These are phyloP conservation scores for Naso thynnoides DNA, from an alignment of 2,797 vertebrate genomes.

Conservation along the genomic window DNA sequence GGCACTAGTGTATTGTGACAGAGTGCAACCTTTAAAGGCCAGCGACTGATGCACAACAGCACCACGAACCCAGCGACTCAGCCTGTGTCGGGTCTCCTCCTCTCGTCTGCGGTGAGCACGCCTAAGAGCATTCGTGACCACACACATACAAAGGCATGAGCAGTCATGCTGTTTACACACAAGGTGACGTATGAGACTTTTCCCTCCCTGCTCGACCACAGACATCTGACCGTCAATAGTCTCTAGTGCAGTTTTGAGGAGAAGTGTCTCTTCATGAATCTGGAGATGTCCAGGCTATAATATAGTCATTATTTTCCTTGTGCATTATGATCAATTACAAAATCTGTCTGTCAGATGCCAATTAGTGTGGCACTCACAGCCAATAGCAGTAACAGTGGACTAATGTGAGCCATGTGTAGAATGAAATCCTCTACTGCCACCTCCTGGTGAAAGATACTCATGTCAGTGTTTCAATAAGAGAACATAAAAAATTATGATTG, in stretches of 20 bases:
- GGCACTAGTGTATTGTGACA: conserved; percentile 86
- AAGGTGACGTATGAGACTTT: conserved; percentile 12
- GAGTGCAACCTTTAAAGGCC: conserved; percentile 89
- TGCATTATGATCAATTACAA: conserved; percentile 61
- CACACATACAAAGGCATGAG: conserved; percentile 44
- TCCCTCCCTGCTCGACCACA: conserved; percentile 25
- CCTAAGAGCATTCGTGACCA: conserved; percentile 64
- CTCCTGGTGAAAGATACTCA: conserved; percentile 70
- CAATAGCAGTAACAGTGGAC: conserved; percentile 30
- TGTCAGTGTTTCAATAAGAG: conserved; percentile 6
- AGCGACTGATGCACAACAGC: conserved; percentile 82
- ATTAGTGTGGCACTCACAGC: conserved; percentile 43
- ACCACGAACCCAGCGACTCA: conserved; percentile 64
- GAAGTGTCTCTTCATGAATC: conserved; percentile 22
- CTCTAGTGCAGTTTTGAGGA: conserved; percentile 21
- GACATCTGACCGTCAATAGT: not conserved
- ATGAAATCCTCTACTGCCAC: conserved; percentile 82
- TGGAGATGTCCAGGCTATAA: conserved; percentile 24
- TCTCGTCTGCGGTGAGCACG: conserved; percentile 48
- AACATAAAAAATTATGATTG: not conserved
- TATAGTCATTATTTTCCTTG: conserved; percentile 36
- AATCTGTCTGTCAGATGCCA: conserved; percentile 55
- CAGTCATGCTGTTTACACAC: conserved; percentile 27
- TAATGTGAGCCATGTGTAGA: conserved; percentile 14
- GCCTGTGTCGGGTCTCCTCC: conserved; percentile 50